Percentiles rank a stretch among this genome's conserved stretches.
These are phyloP conservation scores for Eilema depressum DNA, from an alignment of 2,888 invertebrate species.

Conservation along the genomic window DNA sequence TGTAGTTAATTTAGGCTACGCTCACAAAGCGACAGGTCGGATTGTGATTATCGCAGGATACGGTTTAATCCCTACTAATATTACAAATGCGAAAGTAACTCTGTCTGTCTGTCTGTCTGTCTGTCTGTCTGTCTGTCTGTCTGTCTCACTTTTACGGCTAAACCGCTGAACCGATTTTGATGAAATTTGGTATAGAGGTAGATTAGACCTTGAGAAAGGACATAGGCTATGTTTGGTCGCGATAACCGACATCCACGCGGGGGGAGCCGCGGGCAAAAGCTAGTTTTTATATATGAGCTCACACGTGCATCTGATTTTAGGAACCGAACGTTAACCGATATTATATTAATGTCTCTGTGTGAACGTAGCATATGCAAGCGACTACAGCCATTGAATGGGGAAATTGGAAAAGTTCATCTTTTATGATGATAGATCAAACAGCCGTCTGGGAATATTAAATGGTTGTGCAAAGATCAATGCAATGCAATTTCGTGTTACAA, in stretches of 20 bases:
- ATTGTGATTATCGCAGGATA: neutral
- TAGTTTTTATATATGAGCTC: too few relatives aligned
- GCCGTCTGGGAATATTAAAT: neutral
- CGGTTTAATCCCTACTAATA: too few relatives aligned
- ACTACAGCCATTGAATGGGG: neutral
- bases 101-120: too few relatives aligned
- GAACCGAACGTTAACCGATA: neutral
- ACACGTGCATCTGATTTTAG: too few relatives aligned
- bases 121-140: too few relatives aligned
- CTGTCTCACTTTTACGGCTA: too few relatives aligned
- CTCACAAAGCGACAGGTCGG: neutral
- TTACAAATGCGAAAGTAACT: too few relatives aligned
- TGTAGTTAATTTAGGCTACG: neutral
- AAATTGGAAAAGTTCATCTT: constrained; percentile 4
- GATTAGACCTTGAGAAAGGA: too few relatives aligned
- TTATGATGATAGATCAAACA: neutral
- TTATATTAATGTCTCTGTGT: neutral
- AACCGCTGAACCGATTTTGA: too few relatives aligned
- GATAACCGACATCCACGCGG: too few relatives aligned
- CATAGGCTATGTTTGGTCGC: neutral
- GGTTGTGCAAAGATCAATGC: neutral
- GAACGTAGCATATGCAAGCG: neutral
- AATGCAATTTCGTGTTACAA: neutral
- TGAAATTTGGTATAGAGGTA: too few relatives aligned
- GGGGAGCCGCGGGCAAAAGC: too few relatives aligned